phyloP scores from a whole-genome alignment of 2,113 vertebrate species.

The Cardinalis cardinalis region DNA sequence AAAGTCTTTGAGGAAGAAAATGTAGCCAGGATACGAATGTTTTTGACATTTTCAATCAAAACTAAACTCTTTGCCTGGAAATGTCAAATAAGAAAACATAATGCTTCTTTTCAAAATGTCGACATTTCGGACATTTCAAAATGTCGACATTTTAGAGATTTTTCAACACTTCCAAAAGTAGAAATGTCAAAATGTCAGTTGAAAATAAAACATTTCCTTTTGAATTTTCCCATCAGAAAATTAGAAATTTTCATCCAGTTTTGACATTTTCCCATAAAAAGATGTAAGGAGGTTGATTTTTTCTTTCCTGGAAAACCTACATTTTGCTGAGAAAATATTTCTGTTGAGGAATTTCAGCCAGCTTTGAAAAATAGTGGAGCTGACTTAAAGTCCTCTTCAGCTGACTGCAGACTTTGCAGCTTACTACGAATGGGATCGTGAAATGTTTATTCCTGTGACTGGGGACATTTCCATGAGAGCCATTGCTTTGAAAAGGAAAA shows the following conservation, averaged over 20 bases:
- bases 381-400: constrained; percentile 7
- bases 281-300: constrained; percentile 28
- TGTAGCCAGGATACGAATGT: constrained; percentile 60
- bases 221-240: constrained; percentile 60
- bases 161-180: constrained; percentile 60
- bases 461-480: not conserved
- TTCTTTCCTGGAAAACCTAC: constrained; percentile 1
- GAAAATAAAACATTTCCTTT: constrained; percentile 58
- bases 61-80: constrained; percentile 65
- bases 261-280: constrained; percentile 45
- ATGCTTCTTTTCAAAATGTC: constrained; percentile 63
- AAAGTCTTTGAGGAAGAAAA: constrained; percentile 46
- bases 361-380: not conserved
- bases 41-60: constrained; percentile 70
- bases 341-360: constrained; percentile 29
- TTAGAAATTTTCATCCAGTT: constrained; percentile 59
- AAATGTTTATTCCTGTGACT: not conserved
- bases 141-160: constrained; percentile 58
- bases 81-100: constrained; percentile 68
- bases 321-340: constrained; percentile 52
- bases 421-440: not conserved
- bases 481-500: constrained; percentile 24
- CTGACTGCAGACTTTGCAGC: not conserved
- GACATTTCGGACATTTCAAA: constrained; percentile 64
- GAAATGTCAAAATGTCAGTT: constrained; percentile 64